Evolutionary conservation across 2,888 invertebrate genomes (phyloP).

Genomic region (Amiota communis): DNA sequence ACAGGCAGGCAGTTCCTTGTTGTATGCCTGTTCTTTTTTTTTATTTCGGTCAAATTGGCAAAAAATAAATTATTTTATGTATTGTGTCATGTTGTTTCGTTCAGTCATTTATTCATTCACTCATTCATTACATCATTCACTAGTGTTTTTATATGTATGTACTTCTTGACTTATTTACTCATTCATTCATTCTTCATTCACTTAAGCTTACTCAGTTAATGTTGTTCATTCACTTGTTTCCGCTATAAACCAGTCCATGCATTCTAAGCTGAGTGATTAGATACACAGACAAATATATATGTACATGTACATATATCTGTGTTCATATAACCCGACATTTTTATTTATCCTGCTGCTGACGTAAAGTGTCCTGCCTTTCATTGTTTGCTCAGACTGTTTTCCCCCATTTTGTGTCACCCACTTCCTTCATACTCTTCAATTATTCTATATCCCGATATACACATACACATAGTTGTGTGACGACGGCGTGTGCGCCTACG

Average conservation of each 20-base stretch:
- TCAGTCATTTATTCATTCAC: background rate
- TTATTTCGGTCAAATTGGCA: background rate
- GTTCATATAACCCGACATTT: background rate
- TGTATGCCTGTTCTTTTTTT: no score
- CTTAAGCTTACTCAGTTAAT: background rate
- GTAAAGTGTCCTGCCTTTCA: conserved; percentile 54
- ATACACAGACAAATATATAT: no score
- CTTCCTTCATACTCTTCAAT: background rate
- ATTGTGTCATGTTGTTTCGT: background rate
- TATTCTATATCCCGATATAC: background rate
- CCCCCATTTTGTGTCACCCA: background rate
- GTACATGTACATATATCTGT: background rate
- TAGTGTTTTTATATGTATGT: no score
- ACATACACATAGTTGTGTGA: background rate
- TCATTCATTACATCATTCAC: background rate
- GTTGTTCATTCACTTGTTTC: background rate
- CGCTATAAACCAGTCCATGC: background rate
- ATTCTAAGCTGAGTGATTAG: no score
- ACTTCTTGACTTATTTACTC: background rate
- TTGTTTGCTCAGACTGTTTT: background rate
- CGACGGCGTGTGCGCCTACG: background rate
- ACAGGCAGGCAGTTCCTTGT: no score
- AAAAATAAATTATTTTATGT: conserved; percentile 7
- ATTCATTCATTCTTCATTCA: conserved; percentile 14
- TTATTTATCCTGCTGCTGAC: conserved; percentile 55